Percentiles rank a stretch among this genome's conserved stretches.
These are phyloP conservation scores for Neomonachus schauinslandi DNA, from an alignment of 2,113 vertebrate species.

Conservation along the genomic window DNA sequence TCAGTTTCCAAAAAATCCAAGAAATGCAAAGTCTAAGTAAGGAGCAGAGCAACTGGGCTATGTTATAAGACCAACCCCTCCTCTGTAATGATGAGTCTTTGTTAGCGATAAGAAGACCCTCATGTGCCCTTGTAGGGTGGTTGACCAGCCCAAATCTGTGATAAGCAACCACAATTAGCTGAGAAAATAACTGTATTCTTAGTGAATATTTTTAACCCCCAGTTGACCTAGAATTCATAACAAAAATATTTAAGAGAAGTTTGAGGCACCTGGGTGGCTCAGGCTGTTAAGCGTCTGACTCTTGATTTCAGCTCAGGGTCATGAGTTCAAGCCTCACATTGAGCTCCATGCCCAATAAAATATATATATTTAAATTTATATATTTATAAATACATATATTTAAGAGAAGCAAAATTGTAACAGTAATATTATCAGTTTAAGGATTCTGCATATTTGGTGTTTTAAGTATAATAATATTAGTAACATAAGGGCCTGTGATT, in stretches of 20 bases:
- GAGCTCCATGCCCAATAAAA: too few species aligned
- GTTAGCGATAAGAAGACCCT: neutral
- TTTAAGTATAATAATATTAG: constrained; percentile 37
- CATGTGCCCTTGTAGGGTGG: rapidly evolving
- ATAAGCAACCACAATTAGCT: neutral
- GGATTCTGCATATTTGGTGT: neutral
- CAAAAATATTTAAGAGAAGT: constrained; percentile 11
- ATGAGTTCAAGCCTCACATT: neutral
- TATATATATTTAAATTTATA: too few species aligned
- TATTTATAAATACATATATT: neutral
- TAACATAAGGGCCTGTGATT: neutral
- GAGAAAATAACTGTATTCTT: neutral
- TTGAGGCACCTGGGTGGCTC: neutral
- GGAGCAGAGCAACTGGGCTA: neutral
- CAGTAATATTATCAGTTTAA: constrained; percentile 13
- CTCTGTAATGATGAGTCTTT: neutral
- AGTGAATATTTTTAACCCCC: neutral
- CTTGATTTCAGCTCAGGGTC: neutral
- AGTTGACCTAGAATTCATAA: neutral
- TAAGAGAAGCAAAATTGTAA: neutral
- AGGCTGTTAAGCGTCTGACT: neutral
- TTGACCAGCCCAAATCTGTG: neutral
- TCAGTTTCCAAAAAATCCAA: neutral
- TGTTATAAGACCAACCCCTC: neutral
- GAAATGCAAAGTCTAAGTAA: neutral